These are phyloP conservation scores for Oryzias melastigma DNA, from an alignment of 2,113 vertebrate species.

Conservation along the genomic window DNA sequence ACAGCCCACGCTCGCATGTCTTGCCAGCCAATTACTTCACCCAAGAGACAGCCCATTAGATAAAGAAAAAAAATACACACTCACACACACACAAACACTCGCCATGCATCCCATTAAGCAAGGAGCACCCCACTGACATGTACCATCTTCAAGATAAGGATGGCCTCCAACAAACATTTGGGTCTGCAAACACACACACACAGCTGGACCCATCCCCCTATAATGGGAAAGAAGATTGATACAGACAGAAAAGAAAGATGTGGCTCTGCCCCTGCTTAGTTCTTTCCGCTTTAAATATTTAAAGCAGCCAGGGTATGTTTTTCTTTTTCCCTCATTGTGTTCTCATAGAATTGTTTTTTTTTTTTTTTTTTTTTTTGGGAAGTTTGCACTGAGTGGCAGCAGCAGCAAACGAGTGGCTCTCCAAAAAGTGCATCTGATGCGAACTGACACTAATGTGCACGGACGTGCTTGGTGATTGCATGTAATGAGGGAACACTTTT, in stretches of 20 bases:
- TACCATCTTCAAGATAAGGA: conserved; percentile 41
- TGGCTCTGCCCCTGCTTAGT: conserved; percentile 44
- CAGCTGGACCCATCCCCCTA: conserved; percentile 41
- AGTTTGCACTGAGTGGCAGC: conserved; percentile 17
- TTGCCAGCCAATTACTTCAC: conserved; percentile 65
- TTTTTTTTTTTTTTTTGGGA: conserved; percentile 16
- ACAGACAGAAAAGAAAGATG: conserved; percentile 52
- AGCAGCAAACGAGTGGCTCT: conserved; percentile 10
- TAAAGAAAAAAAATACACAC: conserved; percentile 29
- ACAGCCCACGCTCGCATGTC: neutral
- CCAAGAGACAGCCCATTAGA: conserved; percentile 65
- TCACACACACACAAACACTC: conserved; percentile 19
- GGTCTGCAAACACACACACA: conserved; percentile 26
- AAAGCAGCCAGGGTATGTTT: conserved; percentile 43
- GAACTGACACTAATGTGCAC: conserved; percentile 49
- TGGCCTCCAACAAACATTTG: conserved; percentile 36
- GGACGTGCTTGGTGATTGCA: conserved; percentile 51
- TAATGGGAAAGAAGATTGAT: conserved; percentile 66
- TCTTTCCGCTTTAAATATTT: conserved; percentile 65
- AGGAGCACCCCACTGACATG: conserved; percentile 41
- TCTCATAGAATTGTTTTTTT: conserved; percentile 38
- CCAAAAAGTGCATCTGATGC: conserved; percentile 15
- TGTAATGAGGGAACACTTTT: conserved; percentile 15
- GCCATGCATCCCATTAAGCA: conserved; percentile 51
- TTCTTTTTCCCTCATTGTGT: conserved; percentile 17